Evolutionary conservation across 2,797 vertebrate genomes (phyloP).

Genomic region (Hippoglossus hippoglossus): DNA sequence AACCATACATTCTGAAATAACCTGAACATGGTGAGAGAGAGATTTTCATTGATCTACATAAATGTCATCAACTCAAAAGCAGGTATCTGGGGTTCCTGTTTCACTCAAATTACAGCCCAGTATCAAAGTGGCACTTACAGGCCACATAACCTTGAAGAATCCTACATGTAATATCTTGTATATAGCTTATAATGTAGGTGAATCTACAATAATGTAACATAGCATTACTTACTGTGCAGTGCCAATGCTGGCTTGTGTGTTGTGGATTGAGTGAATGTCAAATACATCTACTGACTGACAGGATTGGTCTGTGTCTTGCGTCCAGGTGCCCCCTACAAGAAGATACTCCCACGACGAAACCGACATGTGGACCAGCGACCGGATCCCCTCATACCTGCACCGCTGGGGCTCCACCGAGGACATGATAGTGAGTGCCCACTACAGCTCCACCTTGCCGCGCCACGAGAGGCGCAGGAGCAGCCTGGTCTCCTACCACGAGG

Average conservation of each 20-base stretch:
- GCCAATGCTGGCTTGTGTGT: background rate
- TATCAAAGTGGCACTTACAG: slow-evolving; percentile 6
- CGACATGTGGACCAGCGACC: slow-evolving; percentile 90
- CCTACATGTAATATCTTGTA: slow-evolving; percentile 53
- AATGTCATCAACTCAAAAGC: slow-evolving; percentile 4
- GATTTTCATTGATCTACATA: background rate
- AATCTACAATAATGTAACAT: background rate
- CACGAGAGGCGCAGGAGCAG: slow-evolving; percentile 86
- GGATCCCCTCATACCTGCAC: slow-evolving; percentile 89
- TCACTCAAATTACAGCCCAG: background rate
- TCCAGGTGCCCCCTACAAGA: slow-evolving; percentile 93
- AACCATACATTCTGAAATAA: background rate
- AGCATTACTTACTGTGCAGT: slow-evolving; percentile 19
- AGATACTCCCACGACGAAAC: slow-evolving; percentile 96
- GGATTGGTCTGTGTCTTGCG: slow-evolving; percentile 69
- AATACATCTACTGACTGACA: slow-evolving; percentile 33
- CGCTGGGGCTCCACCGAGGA: slow-evolving; percentile 93
- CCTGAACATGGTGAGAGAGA: background rate
- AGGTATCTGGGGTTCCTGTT: background rate
- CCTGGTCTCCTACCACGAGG: slow-evolving; percentile 86
- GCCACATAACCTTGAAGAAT: slow-evolving; percentile 32
- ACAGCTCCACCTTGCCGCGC: slow-evolving; percentile 85
- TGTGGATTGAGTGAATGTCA: background rate
- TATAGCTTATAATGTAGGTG: slow-evolving; percentile 2
- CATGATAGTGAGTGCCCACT: slow-evolving; percentile 85